Evolutionary conservation across 2,797 vertebrate species (phyloP).

Genomic region (Sarcophilus harrisii): DNA sequence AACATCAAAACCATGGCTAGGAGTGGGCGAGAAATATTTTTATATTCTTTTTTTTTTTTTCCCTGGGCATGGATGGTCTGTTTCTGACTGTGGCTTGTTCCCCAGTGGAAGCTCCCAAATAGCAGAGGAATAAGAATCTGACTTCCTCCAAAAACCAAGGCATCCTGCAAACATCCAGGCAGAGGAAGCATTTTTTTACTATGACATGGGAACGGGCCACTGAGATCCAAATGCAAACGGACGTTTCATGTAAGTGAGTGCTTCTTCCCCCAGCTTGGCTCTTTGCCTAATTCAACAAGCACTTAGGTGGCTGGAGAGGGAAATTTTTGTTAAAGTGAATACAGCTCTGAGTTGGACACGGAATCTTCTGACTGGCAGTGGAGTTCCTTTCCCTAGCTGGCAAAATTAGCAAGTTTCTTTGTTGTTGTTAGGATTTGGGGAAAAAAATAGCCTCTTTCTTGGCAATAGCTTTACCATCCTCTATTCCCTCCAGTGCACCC

Average conservation of each 20-base stretch:
- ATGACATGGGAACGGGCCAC: conserved; percentile 69
- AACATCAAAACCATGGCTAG: conserved; percentile 82
- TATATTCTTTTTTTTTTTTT: conserved; percentile 61
- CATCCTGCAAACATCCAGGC: conserved; percentile 67
- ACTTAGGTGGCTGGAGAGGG: conserved; percentile 63
- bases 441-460: conserved; percentile 73
- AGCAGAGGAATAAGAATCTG: neutral
- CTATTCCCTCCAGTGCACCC: neutral
- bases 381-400: conserved; percentile 71
- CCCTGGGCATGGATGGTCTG: conserved; percentile 48
- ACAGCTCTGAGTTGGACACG: conserved; percentile 67
- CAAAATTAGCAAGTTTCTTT: conserved; percentile 67
- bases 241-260: conserved; percentile 48
- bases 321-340: conserved; percentile 73
- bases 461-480: conserved; percentile 64
- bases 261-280: conserved; percentile 56
- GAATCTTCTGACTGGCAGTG: conserved; percentile 66
- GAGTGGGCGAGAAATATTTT: conserved; percentile 82
- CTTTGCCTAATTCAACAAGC: conserved; percentile 54
- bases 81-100: conserved; percentile 67
- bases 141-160: conserved; percentile 43
- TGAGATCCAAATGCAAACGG: conserved; percentile 54
- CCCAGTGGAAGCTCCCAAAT: conserved; percentile 44
- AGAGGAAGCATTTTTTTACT: conserved; percentile 73
- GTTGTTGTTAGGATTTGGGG: conserved; percentile 57